Evolutionary conservation across 2,797 vertebrate genomes (phyloP), one percentile per base, ranked within the genome.

Genomic region (Halcyon smyrnensis): DNA sequence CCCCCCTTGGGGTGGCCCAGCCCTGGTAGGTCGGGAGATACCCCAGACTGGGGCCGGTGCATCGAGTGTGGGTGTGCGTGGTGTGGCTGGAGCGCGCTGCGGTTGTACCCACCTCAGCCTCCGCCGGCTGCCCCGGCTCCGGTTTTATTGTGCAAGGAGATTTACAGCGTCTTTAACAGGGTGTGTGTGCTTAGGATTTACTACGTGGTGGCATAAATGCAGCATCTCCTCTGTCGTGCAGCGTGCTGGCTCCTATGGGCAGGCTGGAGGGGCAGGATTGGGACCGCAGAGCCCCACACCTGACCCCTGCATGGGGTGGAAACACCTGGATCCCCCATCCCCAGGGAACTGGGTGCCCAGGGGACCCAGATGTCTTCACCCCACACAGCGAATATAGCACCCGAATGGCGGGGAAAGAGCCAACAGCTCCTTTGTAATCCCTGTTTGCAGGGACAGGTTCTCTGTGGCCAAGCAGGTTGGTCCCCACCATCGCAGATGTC

Each of bases 111-210:
- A 27, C 86, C 93, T 71, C 57, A 43, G 69, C 80, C 8, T 0
- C 65, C 1, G 7, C 50, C 4, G 4, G 4, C 53, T 39, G 78
- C 37, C 78, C 34, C 1, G 1, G 21, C 34, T 73, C 48, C 18
- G 69, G 10, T 86, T 86, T 67, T 18, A 12, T 83, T 45, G 93
- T 80, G 89, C 48, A 41, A 77, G 53, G 73, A 93, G 75, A 83
- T 93, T 95, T 92, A 92, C 0, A 3, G 87, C 1, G 62, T 53
- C 59, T 46, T 65, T 57, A 21, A n/a, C 30, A n/a, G 0, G 16
- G 92, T 91, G 91, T 36, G 95, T 94, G 94, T 39, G 50, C 12
- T 65, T 39, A 30, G 37, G 78, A 90, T 93, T 95, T 96, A 95
- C 62, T 57, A 28, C 16, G 3, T 3, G 6, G 77, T 4, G 8